Evolutionary conservation across 2,113 vertebrate species (phyloP), one percentile per base, ranked within the genome.

Genomic region (Embiotoca jacksoni): DNA sequence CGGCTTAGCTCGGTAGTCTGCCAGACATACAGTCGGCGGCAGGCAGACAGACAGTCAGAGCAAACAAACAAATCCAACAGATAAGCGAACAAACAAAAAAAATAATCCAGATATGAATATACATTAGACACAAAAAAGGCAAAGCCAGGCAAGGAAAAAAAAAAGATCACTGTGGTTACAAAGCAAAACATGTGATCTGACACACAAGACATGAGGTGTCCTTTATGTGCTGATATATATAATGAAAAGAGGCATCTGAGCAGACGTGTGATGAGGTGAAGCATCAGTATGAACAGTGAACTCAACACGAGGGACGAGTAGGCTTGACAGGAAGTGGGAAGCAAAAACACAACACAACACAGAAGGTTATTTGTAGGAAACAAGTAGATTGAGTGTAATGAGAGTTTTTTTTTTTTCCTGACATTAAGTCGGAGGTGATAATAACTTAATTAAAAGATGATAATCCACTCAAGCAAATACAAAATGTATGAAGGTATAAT

Each of bases 21-120:
- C 75, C 81, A 80, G 61, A 54, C 64, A 54, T 68, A 33, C 60
- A 67, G 75, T 75, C 14, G 4, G 76, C 78, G 82, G 62, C 47
- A 70, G 68, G 64, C 70, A 74, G 70, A 23, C 23, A 23, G 23
- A 59, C 56, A 76, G 70, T 54, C 75, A 62, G n/a, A 69, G 37
- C 71, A 84, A 85, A 85, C 83, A 89, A 68, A 80, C 74, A 85
- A 75, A 46, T 70, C 76, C 66, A 82, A 54, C 44, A 83, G 66
- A 78, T 64, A 83, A 83, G 82, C 59, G 41, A 55, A 44, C 62
- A 72, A 65, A 82, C 57, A 68, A 37, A 62, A 54, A 63, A 84
- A 84, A 85, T 79, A 82, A 68, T 70, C 41, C 41, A 33, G 0
- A 16, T 39, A 32, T 39, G 69, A 59, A 78, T 75, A 61, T 53